Conservation (phyloP, 2,797 vertebrate species). For the Apogon hyalosoma region DNA sequence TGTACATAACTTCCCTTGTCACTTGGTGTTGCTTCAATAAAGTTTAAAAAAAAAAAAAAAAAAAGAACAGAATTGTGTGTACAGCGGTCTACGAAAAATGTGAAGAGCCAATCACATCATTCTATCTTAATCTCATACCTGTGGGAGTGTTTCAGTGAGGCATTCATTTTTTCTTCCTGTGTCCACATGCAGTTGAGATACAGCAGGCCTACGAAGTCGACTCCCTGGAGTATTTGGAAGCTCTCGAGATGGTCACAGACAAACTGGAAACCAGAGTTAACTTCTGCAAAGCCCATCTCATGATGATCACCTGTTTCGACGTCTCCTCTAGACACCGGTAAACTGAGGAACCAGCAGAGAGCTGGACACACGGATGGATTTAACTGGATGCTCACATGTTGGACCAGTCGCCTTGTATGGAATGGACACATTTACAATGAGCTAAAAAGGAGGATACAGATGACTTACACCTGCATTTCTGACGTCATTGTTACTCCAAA, state of each 20-base stretch:
- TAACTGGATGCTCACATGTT: conserved; percentile 16
- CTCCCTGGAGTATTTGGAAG: conserved; percentile 96
- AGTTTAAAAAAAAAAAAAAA: too few relatives aligned
- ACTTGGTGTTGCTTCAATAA: too few relatives aligned
- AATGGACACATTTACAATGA: conserved; percentile 29
- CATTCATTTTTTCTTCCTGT: conserved; percentile 8
- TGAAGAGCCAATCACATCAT: too few relatives aligned
- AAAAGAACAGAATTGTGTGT: too few relatives aligned
- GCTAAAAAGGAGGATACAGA: conserved; percentile 19
- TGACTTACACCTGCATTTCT: conserved; percentile 11
- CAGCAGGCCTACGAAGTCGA: conserved; percentile 94
- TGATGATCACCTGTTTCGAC: conserved; percentile 99
- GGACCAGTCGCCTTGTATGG: conserved; percentile 12
- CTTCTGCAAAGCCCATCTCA: conserved; percentile 99
- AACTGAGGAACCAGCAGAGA: conserved; percentile 41
- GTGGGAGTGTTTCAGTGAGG: background rate
- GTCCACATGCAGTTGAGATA: conserved; percentile 86
- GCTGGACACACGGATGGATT: conserved; percentile 17
- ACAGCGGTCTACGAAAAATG: too few relatives aligned
- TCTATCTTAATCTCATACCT: background rate
- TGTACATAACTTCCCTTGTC: too few relatives aligned
- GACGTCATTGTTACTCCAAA: conserved; percentile 23
- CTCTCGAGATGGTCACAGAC: conserved; percentile 93
- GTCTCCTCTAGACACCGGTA: conserved; percentile 92
- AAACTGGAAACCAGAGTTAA: conserved; percentile 96